A percentile compares a stretch with the other conserved stretches of the same genome.
Evolutionary conservation across 2,888 invertebrate species (phyloP).

Genomic region (Drosophila meridiana): DNA sequence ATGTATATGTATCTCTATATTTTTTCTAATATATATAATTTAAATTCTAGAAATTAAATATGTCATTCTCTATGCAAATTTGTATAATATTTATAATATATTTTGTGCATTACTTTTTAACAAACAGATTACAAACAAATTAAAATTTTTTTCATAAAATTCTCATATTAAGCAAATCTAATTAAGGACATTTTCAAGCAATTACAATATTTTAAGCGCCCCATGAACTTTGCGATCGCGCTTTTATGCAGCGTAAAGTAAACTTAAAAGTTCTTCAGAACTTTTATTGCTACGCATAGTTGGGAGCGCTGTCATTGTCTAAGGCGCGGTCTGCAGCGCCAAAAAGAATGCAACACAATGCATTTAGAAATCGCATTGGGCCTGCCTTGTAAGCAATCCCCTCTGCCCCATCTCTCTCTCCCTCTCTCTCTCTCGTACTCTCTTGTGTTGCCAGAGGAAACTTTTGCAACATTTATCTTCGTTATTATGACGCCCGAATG

Average conservation of each 20-base stretch:
- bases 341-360: constrained; percentile 65
- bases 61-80: too few species aligned
- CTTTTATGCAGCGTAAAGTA: constrained; percentile 25
- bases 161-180: not conserved
- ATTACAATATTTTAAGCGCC: not conserved
- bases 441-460: constrained; percentile 55
- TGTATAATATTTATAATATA: too few species aligned
- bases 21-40: too few species aligned
- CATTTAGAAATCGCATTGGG: constrained; percentile 51
- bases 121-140: not conserved
- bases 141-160: not conserved
- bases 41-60: too few species aligned
- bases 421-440: not conserved
- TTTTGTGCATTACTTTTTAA: too few species aligned
- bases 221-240: constrained; percentile 6
- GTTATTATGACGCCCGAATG: constrained; percentile 81
- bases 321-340: constrained; percentile 1
- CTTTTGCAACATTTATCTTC: constrained; percentile 78
- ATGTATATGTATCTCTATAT: not conserved
- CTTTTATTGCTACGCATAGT: constrained; percentile 55
- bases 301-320: constrained; percentile 27
- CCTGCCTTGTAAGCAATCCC: not conserved
- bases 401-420: not conserved
- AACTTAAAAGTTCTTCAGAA: constrained; percentile 48
- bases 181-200: not conserved